Percentiles rank a stretch among this genome's conserved stretches.
Evolutionary conservation across 2,888 invertebrate genomes (phyloP).

Genomic region (Flexamia atlantica): DNA sequence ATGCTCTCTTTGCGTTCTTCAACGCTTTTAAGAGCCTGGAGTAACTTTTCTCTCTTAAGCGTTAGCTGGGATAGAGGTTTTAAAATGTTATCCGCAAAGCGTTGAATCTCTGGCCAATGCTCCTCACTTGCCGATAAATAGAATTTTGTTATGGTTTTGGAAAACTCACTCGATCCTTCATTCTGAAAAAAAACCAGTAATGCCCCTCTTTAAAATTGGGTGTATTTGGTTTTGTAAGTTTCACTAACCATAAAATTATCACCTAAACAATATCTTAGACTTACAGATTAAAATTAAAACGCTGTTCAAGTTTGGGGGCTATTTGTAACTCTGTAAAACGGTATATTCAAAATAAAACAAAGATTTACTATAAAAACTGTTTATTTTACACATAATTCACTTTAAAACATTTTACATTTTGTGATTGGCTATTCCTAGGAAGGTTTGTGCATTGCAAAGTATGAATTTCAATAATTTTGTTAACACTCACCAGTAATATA

Average conservation of each 20-base stretch:
- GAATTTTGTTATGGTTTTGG: background rate
- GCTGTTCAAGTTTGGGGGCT: too few relatives aligned
- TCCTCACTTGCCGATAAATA: constrained; percentile 23
- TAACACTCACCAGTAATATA: too few relatives aligned
- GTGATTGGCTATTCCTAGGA: too few relatives aligned
- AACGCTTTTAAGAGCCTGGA: background rate
- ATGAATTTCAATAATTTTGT: too few relatives aligned
- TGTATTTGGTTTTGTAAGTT: background rate
- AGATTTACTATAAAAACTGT: background rate
- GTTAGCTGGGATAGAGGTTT: constrained; percentile 24
- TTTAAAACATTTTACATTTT: background rate
- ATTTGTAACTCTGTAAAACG: background rate
- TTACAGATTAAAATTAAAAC: too few relatives aligned
- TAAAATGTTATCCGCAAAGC: constrained; percentile 11
- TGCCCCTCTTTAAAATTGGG: constrained; percentile 18
- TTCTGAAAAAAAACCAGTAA: constrained; percentile 51
- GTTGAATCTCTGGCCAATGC: constrained; percentile 15
- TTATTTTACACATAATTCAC: background rate
- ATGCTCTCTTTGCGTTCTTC: background rate
- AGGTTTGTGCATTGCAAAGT: too few relatives aligned
- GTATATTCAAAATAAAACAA: background rate
- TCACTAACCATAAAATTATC: background rate
- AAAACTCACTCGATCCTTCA: constrained; percentile 3
- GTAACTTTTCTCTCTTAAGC: background rate
- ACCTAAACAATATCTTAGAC: too few relatives aligned